A percentile compares a stretch with the other conserved stretches of the same genome.
These are phyloP conservation scores for Gandaritis pyraliata DNA, from an alignment of 2,888 invertebrate species.

Conservation along the genomic window DNA sequence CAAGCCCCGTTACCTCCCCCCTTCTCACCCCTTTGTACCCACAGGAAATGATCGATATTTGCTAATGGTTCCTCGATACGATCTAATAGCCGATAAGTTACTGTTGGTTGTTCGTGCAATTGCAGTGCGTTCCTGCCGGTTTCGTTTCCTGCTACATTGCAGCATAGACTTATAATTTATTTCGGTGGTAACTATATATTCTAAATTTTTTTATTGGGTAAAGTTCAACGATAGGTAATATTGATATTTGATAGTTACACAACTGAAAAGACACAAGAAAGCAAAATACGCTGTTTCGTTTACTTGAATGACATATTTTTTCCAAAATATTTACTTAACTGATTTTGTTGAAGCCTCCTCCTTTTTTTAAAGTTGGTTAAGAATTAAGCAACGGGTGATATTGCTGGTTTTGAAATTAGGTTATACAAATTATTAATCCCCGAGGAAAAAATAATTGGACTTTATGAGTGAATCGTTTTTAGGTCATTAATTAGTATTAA, in stretches of 20 bases:
- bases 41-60: conserved; percentile 68
- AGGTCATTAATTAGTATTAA: conserved; percentile 39
- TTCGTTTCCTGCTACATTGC: conserved; percentile 30
- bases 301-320: too few relatives aligned
- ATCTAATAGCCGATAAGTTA: conserved; percentile 9
- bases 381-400: neutral
- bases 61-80: conserved; percentile 59
- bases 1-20: conserved; percentile 29
- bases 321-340: too few relatives aligned
- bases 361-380: too few relatives aligned
- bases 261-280: too few relatives aligned
- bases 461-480: conserved; percentile 23
- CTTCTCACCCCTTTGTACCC: conserved; percentile 39
- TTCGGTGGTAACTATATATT: neutral
- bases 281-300: too few relatives aligned
- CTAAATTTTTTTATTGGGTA: neutral
- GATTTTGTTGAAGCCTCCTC: too few relatives aligned
- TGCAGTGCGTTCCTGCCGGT: conserved; percentile 27
- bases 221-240: neutral
- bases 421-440: conserved; percentile 2
- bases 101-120: conserved; percentile 42
- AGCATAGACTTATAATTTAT: conserved; percentile 3
- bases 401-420: conserved; percentile 1
- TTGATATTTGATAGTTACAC: too few relatives aligned
- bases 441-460: conserved; percentile 11